Evolutionary conservation across 53 echinoderm and acorn worm species (phyloP).

Genomic region (Holothuria scabra): DNA sequence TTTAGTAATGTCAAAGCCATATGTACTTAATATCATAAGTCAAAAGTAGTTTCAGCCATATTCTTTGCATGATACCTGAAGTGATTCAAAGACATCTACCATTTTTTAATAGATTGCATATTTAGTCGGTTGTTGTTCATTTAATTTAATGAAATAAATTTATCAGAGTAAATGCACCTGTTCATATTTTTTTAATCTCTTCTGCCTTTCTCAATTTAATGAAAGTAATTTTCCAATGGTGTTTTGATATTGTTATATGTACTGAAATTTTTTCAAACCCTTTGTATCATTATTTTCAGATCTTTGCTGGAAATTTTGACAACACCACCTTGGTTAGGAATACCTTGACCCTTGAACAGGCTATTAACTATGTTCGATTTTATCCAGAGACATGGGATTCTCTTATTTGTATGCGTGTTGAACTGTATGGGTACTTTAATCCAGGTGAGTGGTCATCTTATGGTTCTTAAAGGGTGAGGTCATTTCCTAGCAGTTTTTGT

Average conservation of each 20-base stretch:
- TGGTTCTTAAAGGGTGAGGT: not conserved
- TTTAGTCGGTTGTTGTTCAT: too few species aligned
- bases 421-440: slow-evolving; percentile 74
- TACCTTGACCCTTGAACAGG: slow-evolving; percentile 42
- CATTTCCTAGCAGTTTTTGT: too few species aligned
- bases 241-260: not conserved
- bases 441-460: slow-evolving; percentile 55
- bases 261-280: not conserved
- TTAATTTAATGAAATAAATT: too few species aligned
- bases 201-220: too few species aligned
- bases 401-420: slow-evolving; percentile 72
- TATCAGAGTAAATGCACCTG: too few species aligned
- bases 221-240: too few species aligned
- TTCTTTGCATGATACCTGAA: too few species aligned
- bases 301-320: slow-evolving; percentile 75
- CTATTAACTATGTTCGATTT: slow-evolving; percentile 62
- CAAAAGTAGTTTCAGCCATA: too few species aligned
- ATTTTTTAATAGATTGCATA: too few species aligned
- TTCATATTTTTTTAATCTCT: too few species aligned
- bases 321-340: slow-evolving; percentile 67
- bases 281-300: slow-evolving; percentile 36
- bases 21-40: too few species aligned
- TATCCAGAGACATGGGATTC: slow-evolving; percentile 58
- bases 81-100: too few species aligned
- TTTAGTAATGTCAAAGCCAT: slow-evolving; percentile 31